Percentiles rank a stretch among this genome's conserved stretches.
These are phyloP conservation scores for Nymphalis urticae DNA, from an alignment of 2,888 invertebrate genomes.

Conservation along the genomic window DNA sequence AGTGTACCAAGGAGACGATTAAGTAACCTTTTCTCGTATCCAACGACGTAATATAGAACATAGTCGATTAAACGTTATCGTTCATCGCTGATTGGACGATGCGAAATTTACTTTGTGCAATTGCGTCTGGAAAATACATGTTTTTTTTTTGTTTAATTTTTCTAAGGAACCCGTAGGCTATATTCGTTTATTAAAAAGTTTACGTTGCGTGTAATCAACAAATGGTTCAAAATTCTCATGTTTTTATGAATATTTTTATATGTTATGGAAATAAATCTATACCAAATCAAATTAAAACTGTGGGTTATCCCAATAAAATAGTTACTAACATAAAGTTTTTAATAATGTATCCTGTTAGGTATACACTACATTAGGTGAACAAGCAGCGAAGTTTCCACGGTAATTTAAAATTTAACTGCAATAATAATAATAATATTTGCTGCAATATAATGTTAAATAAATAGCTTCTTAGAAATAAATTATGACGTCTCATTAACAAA, in stretches of 20 bases:
- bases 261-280: too few relatives aligned
- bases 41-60: constrained; percentile 7
- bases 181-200: too few relatives aligned
- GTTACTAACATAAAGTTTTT: neutral
- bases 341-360: neutral
- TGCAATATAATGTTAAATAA: neutral
- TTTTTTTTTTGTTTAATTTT: neutral
- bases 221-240: too few relatives aligned
- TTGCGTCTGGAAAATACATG: neutral
- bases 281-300: too few relatives aligned
- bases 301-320: too few relatives aligned
- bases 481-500: constrained; percentile 46
- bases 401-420: constrained; percentile 3
- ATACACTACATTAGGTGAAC: too few relatives aligned
- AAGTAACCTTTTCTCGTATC: constrained; percentile 57
- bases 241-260: too few relatives aligned
- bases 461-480: constrained; percentile 27
- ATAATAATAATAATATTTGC: neutral
- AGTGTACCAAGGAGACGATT: constrained; percentile 77
- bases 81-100: constrained; percentile 4
- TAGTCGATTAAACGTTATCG: constrained; percentile 12
- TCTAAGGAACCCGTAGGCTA: neutral
- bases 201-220: too few relatives aligned
- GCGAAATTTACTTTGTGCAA: constrained; percentile 4
- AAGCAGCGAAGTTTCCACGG: neutral